These are phyloP conservation scores for Macrochelys suwanniensis DNA, from an alignment of 2,797 vertebrate genomes.

Conservation along the genomic window DNA sequence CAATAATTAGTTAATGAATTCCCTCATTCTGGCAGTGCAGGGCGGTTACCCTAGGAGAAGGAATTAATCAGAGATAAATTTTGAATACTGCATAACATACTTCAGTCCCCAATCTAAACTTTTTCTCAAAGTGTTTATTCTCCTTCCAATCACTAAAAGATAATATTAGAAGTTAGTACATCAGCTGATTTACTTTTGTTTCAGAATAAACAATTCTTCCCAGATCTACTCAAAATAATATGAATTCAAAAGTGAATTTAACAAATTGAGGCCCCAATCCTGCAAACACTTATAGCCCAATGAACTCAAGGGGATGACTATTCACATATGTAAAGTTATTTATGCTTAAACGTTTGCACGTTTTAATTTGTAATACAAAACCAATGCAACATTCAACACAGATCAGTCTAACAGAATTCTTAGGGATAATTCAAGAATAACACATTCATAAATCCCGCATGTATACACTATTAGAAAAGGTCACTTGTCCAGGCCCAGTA, in stretches of 20 bases:
- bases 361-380: slow-evolving; percentile 5
- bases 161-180: neutral
- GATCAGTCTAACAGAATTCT: neutral
- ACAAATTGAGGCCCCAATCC: neutral
- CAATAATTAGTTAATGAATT: slow-evolving; percentile 22
- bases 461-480: neutral
- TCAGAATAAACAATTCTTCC: neutral
- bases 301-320: neutral
- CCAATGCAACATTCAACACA: neutral
- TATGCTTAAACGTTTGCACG: neutral
- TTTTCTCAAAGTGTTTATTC: neutral
- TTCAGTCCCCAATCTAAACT: neutral
- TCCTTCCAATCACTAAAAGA: neutral
- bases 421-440: neutral
- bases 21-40: neutral
- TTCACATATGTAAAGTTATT: neutral
- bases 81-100: neutral
- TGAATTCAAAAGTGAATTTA: neutral
- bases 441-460: neutral
- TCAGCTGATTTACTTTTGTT: neutral
- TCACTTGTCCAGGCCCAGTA: neutral
- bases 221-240: neutral
- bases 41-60: neutral
- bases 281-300: neutral
- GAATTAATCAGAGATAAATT: slow-evolving; percentile 10